Conservation (phyloP, 2,113 vertebrate genomes). For the Phodopus roborovskii region DNA sequence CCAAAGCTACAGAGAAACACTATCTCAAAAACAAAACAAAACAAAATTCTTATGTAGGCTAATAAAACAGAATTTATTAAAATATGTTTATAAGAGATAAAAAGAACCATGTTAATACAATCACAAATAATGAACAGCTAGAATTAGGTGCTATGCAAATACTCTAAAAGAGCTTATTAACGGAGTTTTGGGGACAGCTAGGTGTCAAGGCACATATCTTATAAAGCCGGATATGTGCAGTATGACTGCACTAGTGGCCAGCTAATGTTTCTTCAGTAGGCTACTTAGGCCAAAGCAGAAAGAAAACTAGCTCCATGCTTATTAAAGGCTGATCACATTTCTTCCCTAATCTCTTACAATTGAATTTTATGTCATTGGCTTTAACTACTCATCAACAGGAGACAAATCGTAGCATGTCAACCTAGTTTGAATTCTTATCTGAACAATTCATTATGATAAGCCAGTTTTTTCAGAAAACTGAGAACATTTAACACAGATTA, state of each 20-base stretch:
- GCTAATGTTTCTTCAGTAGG: neutral
- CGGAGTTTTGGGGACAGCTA: neutral
- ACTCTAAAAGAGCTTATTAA: neutral
- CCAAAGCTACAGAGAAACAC: too few species aligned
- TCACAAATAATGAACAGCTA: neutral
- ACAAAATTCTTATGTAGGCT: neutral
- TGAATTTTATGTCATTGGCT: neutral
- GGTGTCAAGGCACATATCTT: neutral
- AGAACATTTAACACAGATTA: neutral
- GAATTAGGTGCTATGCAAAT: neutral
- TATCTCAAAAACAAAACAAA: too few species aligned
- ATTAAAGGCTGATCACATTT: neutral
- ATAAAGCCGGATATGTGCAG: neutral
- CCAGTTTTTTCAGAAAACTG: neutral
- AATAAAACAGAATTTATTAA: neutral
- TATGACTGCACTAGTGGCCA: neutral
- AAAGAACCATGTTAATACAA: neutral
- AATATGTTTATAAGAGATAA: neutral
- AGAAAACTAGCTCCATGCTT: neutral
- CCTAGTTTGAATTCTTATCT: neutral
- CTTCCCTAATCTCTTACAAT: neutral
- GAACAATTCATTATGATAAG: neutral
- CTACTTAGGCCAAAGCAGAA: neutral
- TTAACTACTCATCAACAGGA: neutral
- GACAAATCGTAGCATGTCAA: neutral